Base-by-base conservation (phyloP, 2,888 invertebrate species). In the Harpalus rubripes region DNA sequence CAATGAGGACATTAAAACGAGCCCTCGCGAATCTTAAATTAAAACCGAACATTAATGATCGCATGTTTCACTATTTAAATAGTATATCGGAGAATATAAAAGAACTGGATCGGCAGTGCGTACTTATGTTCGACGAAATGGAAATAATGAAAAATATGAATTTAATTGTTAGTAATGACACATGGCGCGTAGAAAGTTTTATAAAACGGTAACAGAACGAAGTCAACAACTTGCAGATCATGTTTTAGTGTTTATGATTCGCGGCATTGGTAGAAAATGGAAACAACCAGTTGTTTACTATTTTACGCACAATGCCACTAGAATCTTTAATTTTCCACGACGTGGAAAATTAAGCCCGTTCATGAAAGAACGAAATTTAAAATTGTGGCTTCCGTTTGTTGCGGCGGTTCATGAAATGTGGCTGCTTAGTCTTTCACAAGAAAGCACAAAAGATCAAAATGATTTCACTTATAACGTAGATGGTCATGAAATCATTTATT, bases 241-340 rank as follows among this genome's bases (percentile, higher is more conserved):
- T 52, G 76, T 52, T 18, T 56, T 76, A 16, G 76, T 56, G 12
- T 76, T 76, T 59, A 80, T 80, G 80, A 80, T 80, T 26, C 61
- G 80, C n/a, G 80, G 61, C n/a, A 26, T 80, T 26, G 22, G 12
- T 8, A 22, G n/a, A 7, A 80, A 59, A 15, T 80, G 80, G 80
- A 80, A 80, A 16, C 61, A 80, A 59, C 32, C 80, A 1, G 26
- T 80, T 58, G 80, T 61, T 32, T 80, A 15, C 18, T 80, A 80
- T 59, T 61, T 80, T n/a, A 41, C 41, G 26, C 26, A 61, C n/a
- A 59, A 32, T 59, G 12, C 22, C 32, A n/a, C 18, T 59, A 32
- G 26, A 80, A 41, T 7, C 7, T 7, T 80, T 26, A 0, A 61
- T 80, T 80, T 12, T 18, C 2, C 26, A 80, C 1, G 61, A 59